phyloP scores from a whole-genome alignment of 2,797 vertebrate genomes.

The Calcarius lapponicus region DNA sequence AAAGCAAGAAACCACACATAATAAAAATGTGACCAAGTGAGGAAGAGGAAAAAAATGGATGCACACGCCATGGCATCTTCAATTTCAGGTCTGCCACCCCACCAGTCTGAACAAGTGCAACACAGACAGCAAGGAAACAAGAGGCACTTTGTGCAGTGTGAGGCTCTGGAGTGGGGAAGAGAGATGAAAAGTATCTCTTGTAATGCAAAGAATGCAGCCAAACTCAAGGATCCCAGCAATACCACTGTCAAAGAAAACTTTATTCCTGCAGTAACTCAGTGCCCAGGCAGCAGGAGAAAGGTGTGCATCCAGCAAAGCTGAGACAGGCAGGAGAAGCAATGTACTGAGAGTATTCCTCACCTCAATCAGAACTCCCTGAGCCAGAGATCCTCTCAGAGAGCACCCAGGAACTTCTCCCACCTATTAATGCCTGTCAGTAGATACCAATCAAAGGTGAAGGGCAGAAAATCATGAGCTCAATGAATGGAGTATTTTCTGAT shows the following conservation, averaged over 20 bases:
- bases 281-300: not conserved
- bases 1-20: not conserved
- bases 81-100: not conserved
- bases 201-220: slow-evolving; percentile 23
- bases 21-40: not conserved
- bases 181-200: not conserved
- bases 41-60: not conserved
- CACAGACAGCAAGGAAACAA: slow-evolving; percentile 19
- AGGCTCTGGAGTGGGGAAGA: not conserved
- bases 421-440: not conserved
- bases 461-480: not conserved
- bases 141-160: not conserved
- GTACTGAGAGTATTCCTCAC: not conserved
- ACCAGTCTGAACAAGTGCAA: not conserved
- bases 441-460: not conserved
- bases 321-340: not conserved
- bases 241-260: not conserved
- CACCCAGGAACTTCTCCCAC: not conserved
- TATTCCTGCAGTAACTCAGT: not conserved
- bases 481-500: not conserved
- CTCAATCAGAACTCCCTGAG: not conserved
- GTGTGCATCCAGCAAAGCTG: not conserved
- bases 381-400: not conserved
- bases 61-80: not conserved
- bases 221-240: not conserved